phyloP scores from a whole-genome alignment of 2,113 vertebrate genomes.

The Lathamus discolor region DNA sequence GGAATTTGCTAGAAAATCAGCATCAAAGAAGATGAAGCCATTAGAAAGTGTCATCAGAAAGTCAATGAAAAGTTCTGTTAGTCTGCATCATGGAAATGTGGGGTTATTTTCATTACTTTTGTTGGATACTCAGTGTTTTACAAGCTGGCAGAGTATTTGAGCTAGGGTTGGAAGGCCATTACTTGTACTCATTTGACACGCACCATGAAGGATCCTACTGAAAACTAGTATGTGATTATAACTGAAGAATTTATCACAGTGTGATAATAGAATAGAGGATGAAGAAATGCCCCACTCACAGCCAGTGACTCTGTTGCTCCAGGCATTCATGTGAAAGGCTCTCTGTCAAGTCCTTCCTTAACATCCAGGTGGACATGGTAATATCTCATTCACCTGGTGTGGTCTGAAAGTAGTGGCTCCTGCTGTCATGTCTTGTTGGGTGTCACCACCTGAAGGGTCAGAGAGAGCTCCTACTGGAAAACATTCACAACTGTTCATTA shows the following conservation, averaged over 20 bases:
- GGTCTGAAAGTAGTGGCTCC: not conserved
- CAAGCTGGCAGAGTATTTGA: not conserved
- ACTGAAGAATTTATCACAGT: not conserved
- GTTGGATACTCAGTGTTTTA: not conserved
- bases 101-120: not conserved
- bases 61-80: not conserved
- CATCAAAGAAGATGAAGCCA: not conserved
- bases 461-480: not conserved
- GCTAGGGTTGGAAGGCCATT: not conserved
- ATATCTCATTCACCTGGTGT: not conserved
- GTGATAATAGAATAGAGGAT: not conserved
- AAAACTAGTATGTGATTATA: not conserved
- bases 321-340: not conserved
- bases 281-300: not conserved
- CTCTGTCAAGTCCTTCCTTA: not conserved
- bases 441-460: not conserved
- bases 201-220: not conserved
- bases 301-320: not conserved
- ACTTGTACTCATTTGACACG: not conserved
- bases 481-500: accelerated
- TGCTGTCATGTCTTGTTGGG: accelerated
- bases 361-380: not conserved
- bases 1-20: not conserved
- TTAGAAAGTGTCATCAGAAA: not conserved
- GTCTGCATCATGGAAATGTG: not conserved